Evolutionary conservation across 23 tunicate species (phyloP).

Genomic region (Ascidia mentula): DNA sequence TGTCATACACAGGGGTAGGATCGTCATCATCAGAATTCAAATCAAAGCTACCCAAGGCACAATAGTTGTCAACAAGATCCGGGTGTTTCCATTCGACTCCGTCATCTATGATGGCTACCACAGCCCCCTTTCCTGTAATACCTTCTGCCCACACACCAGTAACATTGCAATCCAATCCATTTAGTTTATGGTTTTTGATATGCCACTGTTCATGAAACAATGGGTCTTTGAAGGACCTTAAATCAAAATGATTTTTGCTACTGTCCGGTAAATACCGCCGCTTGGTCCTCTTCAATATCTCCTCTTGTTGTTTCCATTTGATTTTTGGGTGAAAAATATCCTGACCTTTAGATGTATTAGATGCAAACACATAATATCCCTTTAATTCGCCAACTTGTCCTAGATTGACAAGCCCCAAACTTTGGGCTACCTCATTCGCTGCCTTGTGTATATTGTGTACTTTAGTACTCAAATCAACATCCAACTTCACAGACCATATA

Average conservation of each 20-base stretch:
- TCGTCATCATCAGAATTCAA: slow-evolving; percentile 91
- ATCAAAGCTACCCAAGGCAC: slow-evolving; percentile 89
- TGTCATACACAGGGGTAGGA: slow-evolving; percentile 73
- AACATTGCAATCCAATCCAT: slow-evolving; percentile 80
- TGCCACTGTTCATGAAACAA: slow-evolving; percentile 88
- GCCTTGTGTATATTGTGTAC: slow-evolving; percentile 24
- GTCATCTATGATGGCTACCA: slow-evolving; percentile 97
- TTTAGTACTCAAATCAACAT: background rate
- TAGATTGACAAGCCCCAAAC: slow-evolving; percentile 25
- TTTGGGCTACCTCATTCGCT: slow-evolving; percentile 45
- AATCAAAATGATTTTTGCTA: background rate
- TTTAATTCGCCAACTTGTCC: slow-evolving; percentile 88
- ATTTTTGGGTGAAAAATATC: slow-evolving; percentile 29
- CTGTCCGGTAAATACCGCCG: background rate
- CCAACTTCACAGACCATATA: slow-evolving; percentile 53
- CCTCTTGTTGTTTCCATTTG: slow-evolving; percentile 62
- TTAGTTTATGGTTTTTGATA: slow-evolving; percentile 36
- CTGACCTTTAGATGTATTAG: background rate
- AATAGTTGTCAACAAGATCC: slow-evolving; percentile 74
- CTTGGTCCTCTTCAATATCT: slow-evolving; percentile 36
- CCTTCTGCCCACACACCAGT: slow-evolving; percentile 79
- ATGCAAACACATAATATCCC: slow-evolving; percentile 62
- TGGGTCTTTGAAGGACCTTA: slow-evolving; percentile 43
- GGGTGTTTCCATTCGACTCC: slow-evolving; percentile 99
- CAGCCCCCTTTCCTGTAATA: slow-evolving; percentile 89